phyloP scores from a whole-genome alignment of 2,113 vertebrate species.

The Montifringilla adamsi region DNA sequence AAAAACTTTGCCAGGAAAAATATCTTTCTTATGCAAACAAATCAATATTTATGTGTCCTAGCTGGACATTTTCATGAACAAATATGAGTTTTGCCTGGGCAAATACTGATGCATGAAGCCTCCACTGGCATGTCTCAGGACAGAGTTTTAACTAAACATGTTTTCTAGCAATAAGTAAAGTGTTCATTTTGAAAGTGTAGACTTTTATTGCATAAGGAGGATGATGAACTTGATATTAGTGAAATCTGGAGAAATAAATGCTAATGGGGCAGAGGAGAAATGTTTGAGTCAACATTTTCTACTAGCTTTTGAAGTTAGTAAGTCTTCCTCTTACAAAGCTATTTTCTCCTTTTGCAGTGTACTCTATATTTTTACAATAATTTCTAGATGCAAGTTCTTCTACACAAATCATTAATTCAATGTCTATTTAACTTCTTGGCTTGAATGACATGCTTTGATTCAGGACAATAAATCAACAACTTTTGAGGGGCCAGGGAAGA shows the following conservation, averaged over 20 bases:
- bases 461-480: background rate
- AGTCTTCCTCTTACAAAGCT: background rate
- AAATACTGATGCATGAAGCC: slow-evolving; percentile 18
- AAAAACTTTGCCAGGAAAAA: slow-evolving; percentile 47
- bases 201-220: background rate
- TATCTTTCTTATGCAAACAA: slow-evolving; percentile 28
- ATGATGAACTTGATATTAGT: background rate
- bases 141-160: background rate
- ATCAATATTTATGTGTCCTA: slow-evolving; percentile 49
- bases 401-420: background rate
- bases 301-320: background rate
- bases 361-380: background rate
- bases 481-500: background rate
- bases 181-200: background rate
- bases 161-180: slow-evolving; percentile 19
- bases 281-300: background rate
- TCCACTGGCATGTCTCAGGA: background rate
- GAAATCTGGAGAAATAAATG: background rate
- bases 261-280: background rate
- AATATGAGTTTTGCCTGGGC: slow-evolving; percentile 38
- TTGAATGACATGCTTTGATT: background rate
- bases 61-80: slow-evolving; percentile 56
- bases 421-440: background rate
- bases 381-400: background rate
- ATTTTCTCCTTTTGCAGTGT: background rate